phyloP scores from a whole-genome alignment of 2,113 vertebrate genomes.

The Sebastes schlegelii region DNA sequence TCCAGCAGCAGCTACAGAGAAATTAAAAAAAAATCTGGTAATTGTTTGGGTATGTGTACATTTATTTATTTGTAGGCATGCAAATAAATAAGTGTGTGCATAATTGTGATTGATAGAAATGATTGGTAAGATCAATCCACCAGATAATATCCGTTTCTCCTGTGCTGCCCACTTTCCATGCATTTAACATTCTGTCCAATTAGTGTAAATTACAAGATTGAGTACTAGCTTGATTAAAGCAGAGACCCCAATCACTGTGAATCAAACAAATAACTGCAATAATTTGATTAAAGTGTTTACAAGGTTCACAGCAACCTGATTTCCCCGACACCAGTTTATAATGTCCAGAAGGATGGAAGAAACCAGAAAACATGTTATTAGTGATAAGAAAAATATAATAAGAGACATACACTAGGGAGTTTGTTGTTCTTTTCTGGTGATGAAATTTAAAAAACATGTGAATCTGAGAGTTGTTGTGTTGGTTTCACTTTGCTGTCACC shows the following conservation, averaged over 20 bases:
- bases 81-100: not conserved
- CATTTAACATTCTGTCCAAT: not conserved
- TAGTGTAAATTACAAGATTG: conserved; percentile 4
- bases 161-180: not conserved
- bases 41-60: not conserved
- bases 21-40: not conserved
- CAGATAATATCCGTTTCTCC: not conserved
- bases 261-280: conserved; percentile 14
- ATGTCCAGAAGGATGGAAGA: too few species aligned
- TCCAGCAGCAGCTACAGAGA: not conserved
- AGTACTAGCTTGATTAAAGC: conserved; percentile 1
- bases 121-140: not conserved
- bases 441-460: not conserved
- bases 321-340: not conserved
- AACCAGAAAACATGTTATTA: not conserved
- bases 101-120: not conserved
- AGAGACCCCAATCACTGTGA: not conserved
- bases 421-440: not conserved
- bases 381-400: not conserved
- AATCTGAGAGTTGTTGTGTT: not conserved
- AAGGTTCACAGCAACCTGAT: not conserved
- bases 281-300: conserved; percentile 18
- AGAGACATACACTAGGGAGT: not conserved
- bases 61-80: not conserved
- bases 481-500: not conserved